Conservation (phyloP, 2,888 invertebrate genomes). For the Suillia variegata region DNA sequence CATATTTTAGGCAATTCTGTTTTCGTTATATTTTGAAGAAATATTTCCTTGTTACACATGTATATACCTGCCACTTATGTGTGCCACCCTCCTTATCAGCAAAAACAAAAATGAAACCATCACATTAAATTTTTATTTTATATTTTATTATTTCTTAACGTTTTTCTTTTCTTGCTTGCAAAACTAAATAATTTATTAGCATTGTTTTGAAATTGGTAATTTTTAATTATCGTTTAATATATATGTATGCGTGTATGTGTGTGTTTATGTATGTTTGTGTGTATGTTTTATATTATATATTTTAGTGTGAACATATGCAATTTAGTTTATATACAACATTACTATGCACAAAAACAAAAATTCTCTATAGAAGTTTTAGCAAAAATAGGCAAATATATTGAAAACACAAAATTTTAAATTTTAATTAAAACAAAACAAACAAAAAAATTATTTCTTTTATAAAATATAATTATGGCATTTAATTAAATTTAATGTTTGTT, state of each 20-base stretch:
- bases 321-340: constrained; percentile 1
- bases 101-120: constrained; percentile 37
- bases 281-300: constrained; percentile 19
- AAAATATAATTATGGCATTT: neutral
- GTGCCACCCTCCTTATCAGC: too few relatives aligned
- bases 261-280: constrained; percentile 31
- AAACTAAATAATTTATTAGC: constrained; percentile 46
- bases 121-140: constrained; percentile 31
- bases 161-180: constrained; percentile 39
- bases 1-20: too few relatives aligned
- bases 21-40: too few relatives aligned
- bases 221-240: constrained; percentile 20
- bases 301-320: constrained; percentile 1
- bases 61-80: too few relatives aligned
- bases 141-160: constrained; percentile 32
- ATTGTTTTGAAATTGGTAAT: constrained; percentile 22
- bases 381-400: neutral
- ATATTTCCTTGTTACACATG: too few relatives aligned
- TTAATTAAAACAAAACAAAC: neutral
- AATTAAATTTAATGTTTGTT: too few relatives aligned
- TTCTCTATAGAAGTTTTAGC: neutral
- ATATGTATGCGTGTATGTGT: constrained; percentile 40
- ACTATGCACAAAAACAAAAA: neutral
- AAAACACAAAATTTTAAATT: neutral
- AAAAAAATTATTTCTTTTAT: neutral